Evolutionary conservation across 2,113 vertebrate genomes (phyloP).

Genomic region (Tragelaphus strepsiceros): DNA sequence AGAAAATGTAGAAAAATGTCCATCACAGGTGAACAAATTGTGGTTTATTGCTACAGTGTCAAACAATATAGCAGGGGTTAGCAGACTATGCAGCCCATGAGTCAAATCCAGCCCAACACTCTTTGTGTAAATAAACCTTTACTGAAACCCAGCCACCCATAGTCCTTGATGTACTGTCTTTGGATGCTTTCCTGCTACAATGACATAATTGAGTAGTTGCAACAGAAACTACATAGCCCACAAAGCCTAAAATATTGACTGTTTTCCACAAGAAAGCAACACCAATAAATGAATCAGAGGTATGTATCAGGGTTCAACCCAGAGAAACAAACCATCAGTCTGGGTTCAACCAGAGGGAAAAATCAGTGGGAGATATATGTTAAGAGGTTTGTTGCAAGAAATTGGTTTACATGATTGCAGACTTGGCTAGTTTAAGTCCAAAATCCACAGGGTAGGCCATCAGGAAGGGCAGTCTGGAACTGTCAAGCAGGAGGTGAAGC

Average conservation of each 20-base stretch:
- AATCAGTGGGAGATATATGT: background rate
- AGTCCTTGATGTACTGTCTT: background rate
- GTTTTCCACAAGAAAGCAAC: background rate
- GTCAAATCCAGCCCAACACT: background rate
- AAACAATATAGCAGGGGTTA: background rate
- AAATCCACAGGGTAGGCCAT: background rate
- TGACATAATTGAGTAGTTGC: background rate
- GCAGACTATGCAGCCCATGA: background rate
- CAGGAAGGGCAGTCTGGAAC: background rate
- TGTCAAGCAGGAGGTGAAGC: background rate
- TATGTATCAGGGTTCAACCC: background rate
- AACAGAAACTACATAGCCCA: background rate
- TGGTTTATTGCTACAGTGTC: background rate
- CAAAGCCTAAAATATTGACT: background rate
- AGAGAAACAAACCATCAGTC: background rate
- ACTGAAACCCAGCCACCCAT: background rate
- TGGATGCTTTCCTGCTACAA: background rate
- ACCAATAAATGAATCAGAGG: background rate
- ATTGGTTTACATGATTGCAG: background rate
- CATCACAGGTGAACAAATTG: background rate
- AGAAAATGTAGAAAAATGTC: background rate
- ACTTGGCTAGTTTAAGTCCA: background rate
- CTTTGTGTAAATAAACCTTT: background rate
- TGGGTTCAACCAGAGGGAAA: background rate
- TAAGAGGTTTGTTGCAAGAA: background rate